Conservation (phyloP, 2,888 invertebrate genomes). For the Spialia ferax region DNA sequence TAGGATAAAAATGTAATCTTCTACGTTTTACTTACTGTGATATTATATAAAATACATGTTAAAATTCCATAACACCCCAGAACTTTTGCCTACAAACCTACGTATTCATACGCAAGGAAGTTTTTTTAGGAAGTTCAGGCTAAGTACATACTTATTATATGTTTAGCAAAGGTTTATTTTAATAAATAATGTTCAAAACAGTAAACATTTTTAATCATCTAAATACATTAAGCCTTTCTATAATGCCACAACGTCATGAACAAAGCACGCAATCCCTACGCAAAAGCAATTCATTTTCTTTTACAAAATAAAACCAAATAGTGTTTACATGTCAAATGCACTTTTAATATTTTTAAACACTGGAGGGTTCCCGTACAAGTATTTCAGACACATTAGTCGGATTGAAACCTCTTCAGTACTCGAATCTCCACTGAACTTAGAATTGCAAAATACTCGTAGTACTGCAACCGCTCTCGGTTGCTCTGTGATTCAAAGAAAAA, state of each 20-base stretch:
- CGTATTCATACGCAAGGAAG: too few species aligned
- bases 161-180: too few species aligned
- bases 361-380: conserved; percentile 37
- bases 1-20: too few species aligned
- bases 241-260: background rate
- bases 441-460: conserved; percentile 84
- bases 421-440: conserved; percentile 76
- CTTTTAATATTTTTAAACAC: conserved; percentile 32
- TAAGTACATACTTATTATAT: too few species aligned
- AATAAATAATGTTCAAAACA: too few species aligned
- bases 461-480: conserved; percentile 69
- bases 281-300: conserved; percentile 30
- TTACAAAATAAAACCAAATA: conserved; percentile 9
- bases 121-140: too few species aligned
- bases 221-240: background rate
- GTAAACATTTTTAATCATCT: background rate
- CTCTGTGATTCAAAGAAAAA: conserved; percentile 73
- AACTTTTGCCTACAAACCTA: too few species aligned
- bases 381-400: conserved; percentile 77
- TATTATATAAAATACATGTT: too few species aligned
- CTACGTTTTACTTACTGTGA: too few species aligned
- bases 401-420: conserved; percentile 80
- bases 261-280: conserved; percentile 8
- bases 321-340: conserved; percentile 24
- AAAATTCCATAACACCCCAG: too few species aligned